Percentiles rank a stretch among this genome's conserved stretches.
phyloP scores from a whole-genome alignment of 2,113 vertebrate genomes.

The Rhegmatorhina hoffmannsi region DNA sequence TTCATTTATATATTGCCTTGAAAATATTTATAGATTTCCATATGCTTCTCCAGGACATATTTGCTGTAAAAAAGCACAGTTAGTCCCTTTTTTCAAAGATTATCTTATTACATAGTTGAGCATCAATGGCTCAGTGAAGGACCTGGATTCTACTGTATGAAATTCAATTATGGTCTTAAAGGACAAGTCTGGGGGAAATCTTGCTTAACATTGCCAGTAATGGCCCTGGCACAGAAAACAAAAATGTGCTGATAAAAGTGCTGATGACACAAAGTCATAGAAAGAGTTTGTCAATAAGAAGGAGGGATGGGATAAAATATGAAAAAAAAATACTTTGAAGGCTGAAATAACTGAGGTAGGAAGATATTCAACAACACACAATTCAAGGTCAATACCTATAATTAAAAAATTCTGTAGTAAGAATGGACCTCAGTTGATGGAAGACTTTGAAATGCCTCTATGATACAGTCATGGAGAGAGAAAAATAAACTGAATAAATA shows the following conservation, averaged over 20 bases:
- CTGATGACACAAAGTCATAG: not conserved
- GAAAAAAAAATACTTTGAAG: not conserved
- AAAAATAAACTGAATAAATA: not conserved
- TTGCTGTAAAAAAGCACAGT: not conserved
- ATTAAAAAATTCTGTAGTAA: fast-evolving
- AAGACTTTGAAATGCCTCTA: not conserved
- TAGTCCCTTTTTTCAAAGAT: not conserved
- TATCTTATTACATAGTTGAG: not conserved
- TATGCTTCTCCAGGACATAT: not conserved
- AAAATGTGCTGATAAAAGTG: not conserved
- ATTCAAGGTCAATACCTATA: not conserved
- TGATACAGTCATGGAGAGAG: not conserved
- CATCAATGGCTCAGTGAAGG: not conserved
- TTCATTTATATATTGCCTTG: not conserved
- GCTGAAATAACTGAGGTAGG: not conserved
- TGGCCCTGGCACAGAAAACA: not conserved
- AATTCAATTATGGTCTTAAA: not conserved
- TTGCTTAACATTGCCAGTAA: not conserved
- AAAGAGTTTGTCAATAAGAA: not conserved
- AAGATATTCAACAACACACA: not conserved
- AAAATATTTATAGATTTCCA: not conserved
- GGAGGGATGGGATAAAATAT: not conserved
- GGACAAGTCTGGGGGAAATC: not conserved
- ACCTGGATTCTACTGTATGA: not conserved
- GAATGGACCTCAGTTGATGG: not conserved